Percentiles rank a stretch among this genome's conserved stretches.
phyloP scores from a whole-genome alignment of 2,797 vertebrate genomes.

The Anolis apletophallus region DNA sequence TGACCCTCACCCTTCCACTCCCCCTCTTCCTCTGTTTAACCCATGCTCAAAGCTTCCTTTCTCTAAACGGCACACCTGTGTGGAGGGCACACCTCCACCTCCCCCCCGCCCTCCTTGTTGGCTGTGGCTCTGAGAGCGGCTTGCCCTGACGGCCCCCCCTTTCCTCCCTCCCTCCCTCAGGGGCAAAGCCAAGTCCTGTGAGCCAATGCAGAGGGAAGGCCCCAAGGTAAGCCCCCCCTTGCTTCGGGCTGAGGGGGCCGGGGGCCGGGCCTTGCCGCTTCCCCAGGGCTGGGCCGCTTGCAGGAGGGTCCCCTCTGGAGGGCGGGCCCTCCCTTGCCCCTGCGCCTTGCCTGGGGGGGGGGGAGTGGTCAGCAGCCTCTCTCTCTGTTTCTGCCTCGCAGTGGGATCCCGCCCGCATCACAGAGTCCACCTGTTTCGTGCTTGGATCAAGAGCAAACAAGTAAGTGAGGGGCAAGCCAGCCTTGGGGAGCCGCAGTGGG shows the following conservation, averaged over 20 bases:
- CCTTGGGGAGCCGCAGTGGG: too few species aligned
- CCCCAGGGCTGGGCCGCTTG: too few species aligned
- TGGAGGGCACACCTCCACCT: too few species aligned
- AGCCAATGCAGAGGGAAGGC: conserved; percentile 91
- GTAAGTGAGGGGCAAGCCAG: conserved; percentile 68
- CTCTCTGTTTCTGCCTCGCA: conserved; percentile 65
- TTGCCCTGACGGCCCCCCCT: conserved; percentile 36
- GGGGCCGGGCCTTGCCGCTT: too few species aligned
- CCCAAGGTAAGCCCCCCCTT: conserved; percentile 87
- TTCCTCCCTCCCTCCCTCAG: conserved; percentile 74
- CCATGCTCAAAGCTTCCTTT: too few species aligned
- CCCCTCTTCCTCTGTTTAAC: too few species aligned
- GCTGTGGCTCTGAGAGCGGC: neutral
- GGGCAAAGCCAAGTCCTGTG: conserved; percentile 86
- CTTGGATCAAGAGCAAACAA: conserved; percentile 98
- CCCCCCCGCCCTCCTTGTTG: too few species aligned
- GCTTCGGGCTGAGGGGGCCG: neutral
- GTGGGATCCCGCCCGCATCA: conserved; percentile 95
- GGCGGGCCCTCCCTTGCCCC: neutral
- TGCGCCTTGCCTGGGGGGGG: neutral
- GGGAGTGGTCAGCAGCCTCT: neutral
- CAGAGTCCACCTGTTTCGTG: conserved; percentile 90
- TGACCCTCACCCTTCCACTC: too few species aligned
- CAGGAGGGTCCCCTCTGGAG: too few species aligned
- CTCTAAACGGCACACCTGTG: too few species aligned